Conservation (phyloP, 2,888 invertebrate genomes). For the Stratiomys singularior region DNA sequence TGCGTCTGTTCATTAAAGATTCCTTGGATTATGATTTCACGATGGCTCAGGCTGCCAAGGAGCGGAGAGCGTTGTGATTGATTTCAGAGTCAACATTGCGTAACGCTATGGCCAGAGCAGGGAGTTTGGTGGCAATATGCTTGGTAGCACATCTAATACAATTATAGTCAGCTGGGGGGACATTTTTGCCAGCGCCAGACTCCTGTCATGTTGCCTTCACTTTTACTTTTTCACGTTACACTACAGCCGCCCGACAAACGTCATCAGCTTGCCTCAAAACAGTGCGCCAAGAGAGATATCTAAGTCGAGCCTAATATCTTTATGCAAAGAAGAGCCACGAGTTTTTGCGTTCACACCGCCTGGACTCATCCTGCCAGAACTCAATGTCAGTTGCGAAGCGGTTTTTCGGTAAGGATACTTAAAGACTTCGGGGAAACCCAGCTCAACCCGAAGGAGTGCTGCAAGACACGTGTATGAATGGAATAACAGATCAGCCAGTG, state of each 20-base stretch:
- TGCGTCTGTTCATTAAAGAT: neutral
- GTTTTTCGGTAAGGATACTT: no score
- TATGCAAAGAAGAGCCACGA: no score
- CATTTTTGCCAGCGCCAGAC: neutral
- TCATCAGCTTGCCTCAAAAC: neutral
- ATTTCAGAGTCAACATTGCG: slow-evolving; percentile 40
- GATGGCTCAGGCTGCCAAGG: neutral
- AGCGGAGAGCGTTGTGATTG: slow-evolving; percentile 20
- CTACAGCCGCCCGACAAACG: no score
- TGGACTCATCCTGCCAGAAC: no score
- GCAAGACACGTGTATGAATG: slow-evolving; percentile 26
- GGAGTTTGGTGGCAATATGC: neutral
- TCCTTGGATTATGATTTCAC: slow-evolving; percentile 9
- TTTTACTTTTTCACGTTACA: no score
- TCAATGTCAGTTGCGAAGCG: no score
- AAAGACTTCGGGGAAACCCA: neutral
- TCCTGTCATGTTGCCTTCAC: neutral
- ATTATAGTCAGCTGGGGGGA: neutral
- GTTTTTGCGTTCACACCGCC: no score
- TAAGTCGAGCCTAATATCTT: no score
- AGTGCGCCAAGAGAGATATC: no score
- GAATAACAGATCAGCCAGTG: slow-evolving; percentile 16
- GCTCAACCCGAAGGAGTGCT: neutral
- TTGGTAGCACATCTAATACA: slow-evolving; percentile 13
- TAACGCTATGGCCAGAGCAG: neutral